phyloP scores from a whole-genome alignment of 2,113 vertebrate species.

The Pomatorhinus ruficollis region DNA sequence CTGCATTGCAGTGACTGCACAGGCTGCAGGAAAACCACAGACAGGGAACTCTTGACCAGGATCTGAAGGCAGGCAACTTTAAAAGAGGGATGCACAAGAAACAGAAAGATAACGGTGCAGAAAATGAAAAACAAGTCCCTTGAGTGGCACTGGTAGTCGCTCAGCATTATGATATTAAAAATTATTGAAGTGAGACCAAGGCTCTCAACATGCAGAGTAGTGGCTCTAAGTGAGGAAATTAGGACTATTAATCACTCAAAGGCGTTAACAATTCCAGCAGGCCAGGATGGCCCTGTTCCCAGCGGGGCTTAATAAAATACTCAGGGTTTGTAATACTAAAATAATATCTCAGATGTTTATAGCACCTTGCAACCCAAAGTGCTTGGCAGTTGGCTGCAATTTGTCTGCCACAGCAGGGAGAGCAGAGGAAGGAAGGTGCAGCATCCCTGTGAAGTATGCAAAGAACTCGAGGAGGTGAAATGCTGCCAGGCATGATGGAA shows the following conservation, averaged over 20 bases:
- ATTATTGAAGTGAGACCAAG: slow-evolving; percentile 37
- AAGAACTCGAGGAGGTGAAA: slow-evolving; percentile 24
- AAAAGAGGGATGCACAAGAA: not conserved
- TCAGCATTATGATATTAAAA: slow-evolving; percentile 5
- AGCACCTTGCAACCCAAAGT: slow-evolving; percentile 36
- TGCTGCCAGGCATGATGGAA: slow-evolving; percentile 23
- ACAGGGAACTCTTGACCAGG: not conserved
- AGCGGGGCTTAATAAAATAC: slow-evolving; percentile 63
- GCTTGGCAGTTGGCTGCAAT: slow-evolving; percentile 22
- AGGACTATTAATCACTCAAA: slow-evolving; percentile 66
- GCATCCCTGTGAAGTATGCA: slow-evolving; percentile 42
- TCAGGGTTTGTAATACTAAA: slow-evolving; percentile 50
- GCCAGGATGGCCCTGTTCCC: slow-evolving; percentile 60
- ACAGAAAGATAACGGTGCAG: not conserved
- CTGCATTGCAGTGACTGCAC: not conserved
- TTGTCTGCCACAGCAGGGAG: not conserved
- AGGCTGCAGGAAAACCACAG: accelerated
- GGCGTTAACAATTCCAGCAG: slow-evolving; percentile 65
- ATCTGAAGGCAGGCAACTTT: not conserved
- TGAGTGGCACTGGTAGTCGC: not conserved
- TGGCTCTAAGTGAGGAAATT: slow-evolving; percentile 65
- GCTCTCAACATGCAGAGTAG: slow-evolving; percentile 5
- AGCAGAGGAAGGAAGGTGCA: not conserved
- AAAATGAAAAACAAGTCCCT: not conserved
- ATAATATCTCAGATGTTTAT: slow-evolving; percentile 30